Base-by-base conservation (phyloP, 1,140 invertebrate species). In the Metaphire vulgaris region DNA sequence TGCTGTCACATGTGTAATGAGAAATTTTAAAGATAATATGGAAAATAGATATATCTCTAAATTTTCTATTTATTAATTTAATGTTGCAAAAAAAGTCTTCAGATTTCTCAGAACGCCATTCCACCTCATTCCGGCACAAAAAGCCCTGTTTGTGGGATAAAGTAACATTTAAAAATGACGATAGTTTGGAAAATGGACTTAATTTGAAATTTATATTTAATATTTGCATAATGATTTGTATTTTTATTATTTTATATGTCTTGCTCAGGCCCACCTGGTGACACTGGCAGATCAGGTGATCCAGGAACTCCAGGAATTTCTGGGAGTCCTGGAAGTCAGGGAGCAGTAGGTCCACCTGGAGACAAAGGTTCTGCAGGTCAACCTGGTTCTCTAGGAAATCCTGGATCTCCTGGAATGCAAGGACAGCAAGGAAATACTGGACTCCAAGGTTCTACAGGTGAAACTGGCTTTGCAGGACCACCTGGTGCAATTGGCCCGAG, bases 301-400 rank as follows among this genome's bases (percentile, higher is more conserved):
- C 32, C 81, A 31, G 82, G 82, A 33, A 71, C 68, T 74, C 29
- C 67, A 29, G 74, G 74, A n/a, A 1, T 31, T 69, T 26, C 6
- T 6, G 67, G 67, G 67, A 6, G 2, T 26, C n/a, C n/a, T 28
- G 67, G 67, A 69, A 14, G 6, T 31, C 67, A 69, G 31, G 67
- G 67, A 12, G 6, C 67, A 12, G 2, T 69, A 14, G 67, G 67
- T 12, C 67, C 67, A 69, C n/a, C 30, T 26, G 67, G 67, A 12
- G 67, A 26, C 26, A 69, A 26, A 69, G 67, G 67, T 28, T 26
- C 67, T 28, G n/a, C 67, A 26, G n/a, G 30, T 14, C 30, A 69
- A 26, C 6, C n/a, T 28, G n/a, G n/a, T 14, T 14, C 26, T 69
- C n/a, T 14, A 26, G n/a, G 67, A 69, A 6, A 14, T 30, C 67